Evolutionary conservation across 2,797 vertebrate genomes (phyloP).

Genomic region (Mus minutoides): DNA sequence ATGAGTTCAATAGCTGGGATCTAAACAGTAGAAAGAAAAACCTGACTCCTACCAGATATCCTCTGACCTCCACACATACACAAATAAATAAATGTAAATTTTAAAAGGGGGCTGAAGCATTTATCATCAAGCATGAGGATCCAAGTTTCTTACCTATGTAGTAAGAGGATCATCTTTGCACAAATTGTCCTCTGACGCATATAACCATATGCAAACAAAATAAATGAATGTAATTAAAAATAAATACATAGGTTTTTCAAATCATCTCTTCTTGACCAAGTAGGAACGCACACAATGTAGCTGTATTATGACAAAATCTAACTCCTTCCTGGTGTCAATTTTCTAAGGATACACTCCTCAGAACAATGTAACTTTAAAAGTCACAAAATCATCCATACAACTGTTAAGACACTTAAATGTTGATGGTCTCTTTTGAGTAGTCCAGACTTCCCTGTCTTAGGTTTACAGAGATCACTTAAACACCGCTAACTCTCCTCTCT

Average conservation of each 20-base stretch:
- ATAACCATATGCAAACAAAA: neutral
- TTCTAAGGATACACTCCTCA: neutral
- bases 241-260: neutral
- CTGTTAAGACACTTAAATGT: neutral
- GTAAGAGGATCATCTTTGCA: neutral
- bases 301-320: neutral
- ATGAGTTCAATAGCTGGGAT: neutral
- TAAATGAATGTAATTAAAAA: neutral
- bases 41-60: neutral
- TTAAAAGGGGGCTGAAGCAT: neutral
- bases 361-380: neutral
- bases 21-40: neutral
- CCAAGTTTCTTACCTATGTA: neutral
- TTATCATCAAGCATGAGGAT: neutral
- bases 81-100: neutral
- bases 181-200: neutral
- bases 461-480: neutral
- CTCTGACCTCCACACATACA: neutral
- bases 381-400: neutral
- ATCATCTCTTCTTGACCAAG: neutral
- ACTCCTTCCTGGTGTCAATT: neutral
- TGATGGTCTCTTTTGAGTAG: neutral
- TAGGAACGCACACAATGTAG: constrained; percentile 19
- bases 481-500: neutral
- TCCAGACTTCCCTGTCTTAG: neutral